phyloP scores from a whole-genome alignment of 2,888 invertebrate species.

The Crossocerus cetratus region DNA sequence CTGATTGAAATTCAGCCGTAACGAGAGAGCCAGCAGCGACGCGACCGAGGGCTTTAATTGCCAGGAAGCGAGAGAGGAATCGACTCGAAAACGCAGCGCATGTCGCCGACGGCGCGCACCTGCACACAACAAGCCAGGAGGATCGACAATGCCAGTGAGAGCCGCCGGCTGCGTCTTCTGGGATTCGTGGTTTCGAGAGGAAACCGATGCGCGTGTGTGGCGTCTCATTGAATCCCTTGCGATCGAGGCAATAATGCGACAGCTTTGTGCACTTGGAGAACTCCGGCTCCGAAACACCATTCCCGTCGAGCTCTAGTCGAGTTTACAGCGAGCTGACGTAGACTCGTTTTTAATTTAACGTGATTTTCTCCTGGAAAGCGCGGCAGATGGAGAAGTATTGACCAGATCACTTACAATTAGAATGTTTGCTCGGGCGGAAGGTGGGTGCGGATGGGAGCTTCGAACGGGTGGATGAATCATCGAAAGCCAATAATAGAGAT shows the following conservation, averaged over 20 bases:
- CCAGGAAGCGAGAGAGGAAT: not conserved
- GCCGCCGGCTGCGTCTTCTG: not conserved
- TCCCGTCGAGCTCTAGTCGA: no score
- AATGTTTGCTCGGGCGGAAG: no score
- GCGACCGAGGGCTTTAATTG: conserved; percentile 15
- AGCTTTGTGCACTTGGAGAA: conserved; percentile 26
- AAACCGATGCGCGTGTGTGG: conserved; percentile 21
- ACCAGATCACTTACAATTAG: no score
- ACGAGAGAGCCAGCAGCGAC: conserved; percentile 18
- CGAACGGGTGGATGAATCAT: not conserved
- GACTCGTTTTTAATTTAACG: no score
- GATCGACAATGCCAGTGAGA: not conserved
- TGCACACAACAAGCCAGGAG: no score
- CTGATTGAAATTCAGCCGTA: conserved; percentile 34
- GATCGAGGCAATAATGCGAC: conserved; percentile 32
- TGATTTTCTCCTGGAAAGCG: no score
- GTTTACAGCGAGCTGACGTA: no score
- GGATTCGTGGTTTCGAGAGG: conserved; percentile 16
- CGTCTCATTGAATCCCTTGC: conserved; percentile 35
- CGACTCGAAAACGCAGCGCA: conserved; percentile 16
- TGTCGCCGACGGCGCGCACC: conserved; percentile 6
- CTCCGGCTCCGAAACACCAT: not conserved
- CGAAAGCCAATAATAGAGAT: not conserved
- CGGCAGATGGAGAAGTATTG: no score
- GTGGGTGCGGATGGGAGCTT: no score